phyloP scores from a whole-genome alignment of 2,888 invertebrate genomes.

The Cyclophora punctaria region DNA sequence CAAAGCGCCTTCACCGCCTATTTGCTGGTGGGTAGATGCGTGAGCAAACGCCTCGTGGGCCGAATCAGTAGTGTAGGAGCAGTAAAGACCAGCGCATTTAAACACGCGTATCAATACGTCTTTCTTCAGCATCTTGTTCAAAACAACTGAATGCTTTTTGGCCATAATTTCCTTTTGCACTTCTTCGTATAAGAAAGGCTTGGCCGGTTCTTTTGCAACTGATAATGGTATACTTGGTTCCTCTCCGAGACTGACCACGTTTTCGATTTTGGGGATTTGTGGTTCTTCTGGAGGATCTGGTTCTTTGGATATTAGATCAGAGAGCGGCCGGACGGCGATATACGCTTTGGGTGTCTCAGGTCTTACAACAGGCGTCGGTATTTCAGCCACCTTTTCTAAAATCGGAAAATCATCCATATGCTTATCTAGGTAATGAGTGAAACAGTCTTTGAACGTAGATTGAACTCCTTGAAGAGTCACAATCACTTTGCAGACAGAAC shows the following conservation, averaged over 20 bases:
- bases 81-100: slow-evolving; percentile 63
- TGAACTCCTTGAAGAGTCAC: slow-evolving; percentile 53
- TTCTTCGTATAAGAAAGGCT: slow-evolving; percentile 45
- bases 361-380: slow-evolving; percentile 7
- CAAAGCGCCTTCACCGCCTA: slow-evolving; percentile 56
- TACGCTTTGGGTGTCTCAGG: slow-evolving; percentile 24
- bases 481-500: slow-evolving; percentile 64
- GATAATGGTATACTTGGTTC: not conserved
- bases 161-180: slow-evolving; percentile 47
- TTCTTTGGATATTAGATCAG: slow-evolving; percentile 42
- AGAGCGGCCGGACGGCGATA: slow-evolving; percentile 58
- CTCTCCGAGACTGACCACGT: slow-evolving; percentile 68
- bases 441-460: slow-evolving; percentile 46
- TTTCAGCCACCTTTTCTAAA: slow-evolving; percentile 24
- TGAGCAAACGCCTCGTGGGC: slow-evolving; percentile 52
- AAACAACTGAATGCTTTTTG: slow-evolving; percentile 52
- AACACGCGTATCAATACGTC: slow-evolving; percentile 59
- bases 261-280: slow-evolving; percentile 62
- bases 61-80: slow-evolving; percentile 51
- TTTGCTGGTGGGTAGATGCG: slow-evolving; percentile 49
- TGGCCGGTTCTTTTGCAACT: slow-evolving; percentile 3
- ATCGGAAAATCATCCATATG: slow-evolving; percentile 60
- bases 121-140: slow-evolving; percentile 64
- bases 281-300: slow-evolving; percentile 7
- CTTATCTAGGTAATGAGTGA: slow-evolving; percentile 57